Evolutionary conservation across 2,888 invertebrate species (phyloP).

Genomic region (Amorpha juglandis): DNA sequence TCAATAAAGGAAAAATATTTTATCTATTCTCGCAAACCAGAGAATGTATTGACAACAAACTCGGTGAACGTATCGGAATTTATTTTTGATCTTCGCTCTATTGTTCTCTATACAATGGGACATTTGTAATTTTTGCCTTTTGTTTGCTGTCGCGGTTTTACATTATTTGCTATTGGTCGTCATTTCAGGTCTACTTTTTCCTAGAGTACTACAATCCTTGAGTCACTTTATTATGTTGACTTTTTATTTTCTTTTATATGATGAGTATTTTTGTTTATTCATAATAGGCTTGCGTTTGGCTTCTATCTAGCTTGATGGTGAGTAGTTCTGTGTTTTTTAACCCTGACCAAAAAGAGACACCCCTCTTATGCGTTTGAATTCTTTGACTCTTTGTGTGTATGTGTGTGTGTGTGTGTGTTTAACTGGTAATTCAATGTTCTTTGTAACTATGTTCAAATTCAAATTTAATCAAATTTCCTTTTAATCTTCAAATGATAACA

Average conservation of each 20-base stretch:
- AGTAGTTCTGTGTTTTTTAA: too few species aligned
- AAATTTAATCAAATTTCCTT: too few species aligned
- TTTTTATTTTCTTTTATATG: neutral
- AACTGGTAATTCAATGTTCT: too few species aligned
- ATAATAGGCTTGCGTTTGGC: too few species aligned
- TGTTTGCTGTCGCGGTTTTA: neutral
- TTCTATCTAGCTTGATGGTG: too few species aligned
- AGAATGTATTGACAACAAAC: neutral
- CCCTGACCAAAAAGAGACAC: too few species aligned
- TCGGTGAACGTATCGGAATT: neutral
- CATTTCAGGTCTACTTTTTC: neutral
- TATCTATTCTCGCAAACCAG: neutral
- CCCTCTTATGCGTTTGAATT: too few species aligned
- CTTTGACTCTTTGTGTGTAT: too few species aligned
- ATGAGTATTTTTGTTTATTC: neutral
- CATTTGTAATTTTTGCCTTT: conserved; percentile 6
- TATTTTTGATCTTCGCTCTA: neutral
- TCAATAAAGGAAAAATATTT: neutral
- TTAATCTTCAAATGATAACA: too few species aligned
- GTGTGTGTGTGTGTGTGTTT: too few species aligned
- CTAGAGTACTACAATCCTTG: neutral
- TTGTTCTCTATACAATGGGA: neutral
- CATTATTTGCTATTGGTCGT: conserved; percentile 5
- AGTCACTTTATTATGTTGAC: neutral
- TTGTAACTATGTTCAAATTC: too few species aligned